A percentile compares a stretch with the other conserved stretches of the same genome.
Conservation (phyloP, 2,113 vertebrate genomes). For the Varanus komodoensis region DNA sequence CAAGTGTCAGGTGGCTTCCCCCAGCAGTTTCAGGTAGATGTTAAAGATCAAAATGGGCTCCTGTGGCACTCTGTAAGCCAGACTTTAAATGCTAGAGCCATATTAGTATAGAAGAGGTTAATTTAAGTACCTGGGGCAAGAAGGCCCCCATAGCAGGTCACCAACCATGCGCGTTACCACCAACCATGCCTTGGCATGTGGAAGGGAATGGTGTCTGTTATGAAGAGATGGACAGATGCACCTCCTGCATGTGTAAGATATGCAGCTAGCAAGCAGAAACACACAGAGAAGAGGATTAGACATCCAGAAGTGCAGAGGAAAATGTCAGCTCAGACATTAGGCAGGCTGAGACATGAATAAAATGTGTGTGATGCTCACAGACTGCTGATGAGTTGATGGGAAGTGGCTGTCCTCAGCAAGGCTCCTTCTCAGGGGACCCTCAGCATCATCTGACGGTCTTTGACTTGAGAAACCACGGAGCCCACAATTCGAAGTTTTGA, state of each 20-base stretch:
- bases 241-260: background rate
- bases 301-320: background rate
- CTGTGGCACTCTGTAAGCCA: background rate
- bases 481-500: background rate
- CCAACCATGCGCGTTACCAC: background rate
- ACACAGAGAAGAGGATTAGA: background rate
- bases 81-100: background rate
- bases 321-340: conserved; percentile 33
- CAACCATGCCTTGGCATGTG: background rate
- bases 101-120: background rate
- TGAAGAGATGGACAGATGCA: background rate
- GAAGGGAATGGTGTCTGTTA: background rate
- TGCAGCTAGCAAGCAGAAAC: background rate
- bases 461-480: conserved; percentile 17
- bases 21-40: background rate
- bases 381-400: conserved; percentile 34
- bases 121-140: background rate
- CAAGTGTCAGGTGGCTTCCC: background rate
- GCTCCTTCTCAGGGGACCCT: conserved; percentile 19
- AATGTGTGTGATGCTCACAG: conserved; percentile 21
- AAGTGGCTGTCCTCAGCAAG: conserved; percentile 47
- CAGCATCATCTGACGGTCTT: conserved; percentile 42
- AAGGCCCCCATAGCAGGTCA: background rate
- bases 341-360: conserved; percentile 1
- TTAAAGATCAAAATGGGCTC: no score